Conservation (phyloP, 2,797 vertebrate genomes). For the Corythornis leucogaster region DNA sequence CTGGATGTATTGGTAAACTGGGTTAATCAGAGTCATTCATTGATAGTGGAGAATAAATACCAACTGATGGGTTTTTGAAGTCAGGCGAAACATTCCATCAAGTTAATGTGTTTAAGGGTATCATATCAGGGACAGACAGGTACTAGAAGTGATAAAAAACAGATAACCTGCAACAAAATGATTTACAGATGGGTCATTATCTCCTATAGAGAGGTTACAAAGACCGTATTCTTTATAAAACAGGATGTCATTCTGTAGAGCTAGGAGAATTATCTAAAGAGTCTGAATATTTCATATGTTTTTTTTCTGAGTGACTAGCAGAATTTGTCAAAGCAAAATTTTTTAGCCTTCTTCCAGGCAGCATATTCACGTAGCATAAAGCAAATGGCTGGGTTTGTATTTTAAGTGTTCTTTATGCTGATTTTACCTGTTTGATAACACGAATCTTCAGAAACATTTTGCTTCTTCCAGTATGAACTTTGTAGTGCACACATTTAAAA, state of each 20-base stretch:
- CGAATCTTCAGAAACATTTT: not conserved
- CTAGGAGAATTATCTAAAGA: constrained; percentile 38
- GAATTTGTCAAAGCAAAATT: constrained; percentile 21
- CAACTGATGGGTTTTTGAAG: constrained; percentile 74
- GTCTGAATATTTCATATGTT: constrained; percentile 41
- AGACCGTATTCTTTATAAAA: constrained; percentile 59
- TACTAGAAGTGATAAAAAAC: constrained; percentile 80
- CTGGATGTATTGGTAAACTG: constrained; percentile 28
- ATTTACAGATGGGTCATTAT: constrained; percentile 79
- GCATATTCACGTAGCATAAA: not conserved
- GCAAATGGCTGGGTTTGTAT: not conserved
- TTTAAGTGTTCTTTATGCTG: not conserved
- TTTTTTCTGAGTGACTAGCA: not conserved
- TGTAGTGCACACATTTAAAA: not conserved
- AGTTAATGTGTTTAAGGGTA: constrained; percentile 74
- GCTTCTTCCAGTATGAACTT: not conserved
- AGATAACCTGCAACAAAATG: constrained; percentile 75
- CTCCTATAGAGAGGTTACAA: constrained; percentile 54
- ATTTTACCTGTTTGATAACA: not conserved
- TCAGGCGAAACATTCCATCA: constrained; percentile 76
- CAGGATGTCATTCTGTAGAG: constrained; percentile 43
- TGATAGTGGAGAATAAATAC: constrained; percentile 63
- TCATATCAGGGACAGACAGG: constrained; percentile 81
- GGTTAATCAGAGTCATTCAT: constrained; percentile 46
- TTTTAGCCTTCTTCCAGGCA: constrained; percentile 17